phyloP scores from a whole-genome alignment of 2,113 vertebrate species.

The Smithornis capensis region DNA sequence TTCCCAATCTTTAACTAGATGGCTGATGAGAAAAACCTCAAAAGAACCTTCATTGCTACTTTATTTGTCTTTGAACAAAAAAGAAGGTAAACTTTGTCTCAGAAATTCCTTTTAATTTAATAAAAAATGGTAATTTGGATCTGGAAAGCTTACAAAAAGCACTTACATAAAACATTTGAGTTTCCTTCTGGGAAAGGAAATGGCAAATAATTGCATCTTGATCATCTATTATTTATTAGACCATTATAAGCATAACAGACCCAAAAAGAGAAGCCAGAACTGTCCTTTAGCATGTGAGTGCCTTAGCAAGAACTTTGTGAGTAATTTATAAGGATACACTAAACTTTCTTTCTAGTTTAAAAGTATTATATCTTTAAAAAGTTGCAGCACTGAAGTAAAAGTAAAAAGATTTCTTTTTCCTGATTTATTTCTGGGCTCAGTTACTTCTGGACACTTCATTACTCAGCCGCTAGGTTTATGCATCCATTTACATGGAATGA shows the following conservation, averaged over 20 bases:
- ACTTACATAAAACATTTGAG: background rate
- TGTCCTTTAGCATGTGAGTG: background rate
- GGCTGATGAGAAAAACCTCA: background rate
- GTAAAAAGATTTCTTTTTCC: background rate
- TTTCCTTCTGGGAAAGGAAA: background rate
- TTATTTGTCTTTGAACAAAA: background rate
- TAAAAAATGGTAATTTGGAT: background rate
- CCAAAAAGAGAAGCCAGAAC: background rate
- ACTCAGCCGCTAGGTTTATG: background rate
- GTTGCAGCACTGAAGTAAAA: background rate
- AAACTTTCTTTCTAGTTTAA: background rate
- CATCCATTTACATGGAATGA: background rate
- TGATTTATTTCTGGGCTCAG: background rate
- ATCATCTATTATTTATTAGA: background rate
- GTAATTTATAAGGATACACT: background rate
- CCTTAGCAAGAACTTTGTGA: background rate
- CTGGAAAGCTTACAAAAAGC: background rate
- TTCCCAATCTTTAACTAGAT: background rate
- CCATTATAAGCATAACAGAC: background rate
- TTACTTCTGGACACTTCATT: background rate
- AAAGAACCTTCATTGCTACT: background rate
- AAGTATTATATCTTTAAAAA: background rate
- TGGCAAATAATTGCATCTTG: background rate
- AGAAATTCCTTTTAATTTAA: background rate
- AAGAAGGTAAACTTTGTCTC: background rate